Base-by-base conservation (phyloP, 2,797 vertebrate genomes). In the Lacerta viridis region DNA sequence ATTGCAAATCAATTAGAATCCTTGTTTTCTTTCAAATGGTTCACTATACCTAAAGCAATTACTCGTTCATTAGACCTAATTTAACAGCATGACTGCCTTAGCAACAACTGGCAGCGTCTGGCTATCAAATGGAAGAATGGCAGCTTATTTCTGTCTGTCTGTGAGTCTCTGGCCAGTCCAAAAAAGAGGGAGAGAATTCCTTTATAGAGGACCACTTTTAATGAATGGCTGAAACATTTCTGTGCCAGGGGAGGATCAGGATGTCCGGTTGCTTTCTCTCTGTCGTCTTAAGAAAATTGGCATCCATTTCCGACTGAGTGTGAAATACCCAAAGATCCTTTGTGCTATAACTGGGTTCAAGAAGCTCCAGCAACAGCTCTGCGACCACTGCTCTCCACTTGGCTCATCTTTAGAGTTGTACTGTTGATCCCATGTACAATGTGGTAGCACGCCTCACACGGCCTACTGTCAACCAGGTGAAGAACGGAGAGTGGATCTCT, bases 1-100 rank as follows among this genome's bases (percentile, higher is more conserved):
- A 98, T 98, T 98, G 98, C 98, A 98, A 99, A 99, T 99, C 98
- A 98, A 98, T 99, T 98, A 98, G 98, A 99, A 98, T 98, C 97
- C 97, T 98, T 99, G 98, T 99, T 99, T 99, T 99, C 98, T 98
- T 98, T 98, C 97, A 99, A 98, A 98, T 97, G 97, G 97, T 98
- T 98, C 98, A 98, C 98, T 98, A 98, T 98, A 99, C 98, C 98
- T 98, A 98, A 98, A 98, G 98, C 98, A 99, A 99, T 99, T 98
- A 99, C 98, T 98, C 98, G 98, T 98, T 99, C 98, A 99, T 99
- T 99, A 99, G 98, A 99, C 97, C 98, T 98, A 98, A 99, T 99
- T 99, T 97, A 98, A 97, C 98, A 97, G 97, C 97, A 97, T 97
- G 96, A 97, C 97, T 97, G 97, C 97, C 97, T 96, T 97, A 97